phyloP scores from a whole-genome alignment of 2,113 vertebrate species.

The Lepisosteus osseus region DNA sequence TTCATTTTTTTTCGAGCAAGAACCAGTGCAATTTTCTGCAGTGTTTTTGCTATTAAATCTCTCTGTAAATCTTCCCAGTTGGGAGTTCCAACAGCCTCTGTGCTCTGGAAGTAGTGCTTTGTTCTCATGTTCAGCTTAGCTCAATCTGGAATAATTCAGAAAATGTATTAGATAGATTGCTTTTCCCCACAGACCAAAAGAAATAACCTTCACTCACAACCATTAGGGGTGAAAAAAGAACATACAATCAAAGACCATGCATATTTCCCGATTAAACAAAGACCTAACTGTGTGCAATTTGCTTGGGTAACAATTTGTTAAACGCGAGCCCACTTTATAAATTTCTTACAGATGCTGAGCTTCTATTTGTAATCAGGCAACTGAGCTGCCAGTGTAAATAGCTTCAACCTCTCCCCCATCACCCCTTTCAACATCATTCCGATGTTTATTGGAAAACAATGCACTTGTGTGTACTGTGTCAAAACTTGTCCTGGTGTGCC shows the following conservation, averaged over 20 bases:
- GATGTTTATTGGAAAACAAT: constrained; percentile 16
- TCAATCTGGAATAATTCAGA: constrained; percentile 84
- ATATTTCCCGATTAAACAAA: constrained; percentile 78
- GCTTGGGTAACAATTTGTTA: constrained; percentile 75
- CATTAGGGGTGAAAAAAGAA: constrained; percentile 59
- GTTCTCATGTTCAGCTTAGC: constrained; percentile 77
- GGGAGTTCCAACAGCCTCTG: constrained; percentile 65
- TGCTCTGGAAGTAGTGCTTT: constrained; percentile 73
- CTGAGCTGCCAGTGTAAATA: constrained; percentile 49
- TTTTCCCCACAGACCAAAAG: constrained; percentile 74
- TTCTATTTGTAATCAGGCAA: constrained; percentile 66
- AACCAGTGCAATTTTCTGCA: constrained; percentile 71
- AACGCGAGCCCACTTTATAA: constrained; percentile 67
- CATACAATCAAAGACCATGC: constrained; percentile 74
- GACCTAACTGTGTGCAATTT: constrained; percentile 77
- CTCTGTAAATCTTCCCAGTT: constrained; percentile 79
- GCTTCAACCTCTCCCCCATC: constrained; percentile 30
- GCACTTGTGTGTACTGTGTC: constrained; percentile 1
- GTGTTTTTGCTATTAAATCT: constrained; percentile 79
- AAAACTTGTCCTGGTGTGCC: not conserved
- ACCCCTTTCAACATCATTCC: not conserved
- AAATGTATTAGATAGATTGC: constrained; percentile 85
- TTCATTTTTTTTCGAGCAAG: constrained; percentile 12
- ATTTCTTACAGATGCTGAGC: constrained; percentile 79
- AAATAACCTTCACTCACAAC: constrained; percentile 83